Base-by-base conservation (phyloP, 1,140 invertebrate genomes). In the Drosophila saltans region DNA sequence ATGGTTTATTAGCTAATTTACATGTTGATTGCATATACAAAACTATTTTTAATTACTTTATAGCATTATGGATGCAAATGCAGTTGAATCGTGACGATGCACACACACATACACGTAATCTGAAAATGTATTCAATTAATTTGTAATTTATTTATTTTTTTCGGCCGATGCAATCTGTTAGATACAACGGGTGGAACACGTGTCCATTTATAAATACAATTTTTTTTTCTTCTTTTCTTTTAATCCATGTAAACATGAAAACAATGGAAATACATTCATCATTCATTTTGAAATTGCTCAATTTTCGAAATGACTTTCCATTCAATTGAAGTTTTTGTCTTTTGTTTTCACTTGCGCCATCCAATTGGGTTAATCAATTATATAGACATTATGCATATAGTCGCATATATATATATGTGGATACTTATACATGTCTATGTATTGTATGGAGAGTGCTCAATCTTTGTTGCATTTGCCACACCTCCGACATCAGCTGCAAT, bases 1-100 rank as follows among this genome's bases (percentile, higher is more conserved):
- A 61, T 74, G 69, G 36, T 61, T 85, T 85, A 86, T 86, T 83
- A 58, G 66, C 59, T 72, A 86, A 83, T 89, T 88, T 89, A 75
- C 83, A 88, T 88, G 57, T 65, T 88, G 76, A 83, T 89, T 89
- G 77, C 75, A 75, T 66, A 59, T 57, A 58, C 57, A 65, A 52
- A 45, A 43, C 36, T 33, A 64, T 66, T 77, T 75, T 75, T 70
- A 65, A 67, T 74, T 66, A 16, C 41, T 60, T 40, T 33, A 61
- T 41, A 30, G 55, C 30, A 8, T 30, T 30, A 36, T 36, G 33
- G 33, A 36, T 36, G 33, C 33, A 36, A 36, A 2, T 52, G 45
- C 45, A 52, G 24, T 24, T 26, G 10, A 30, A 40, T 66, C 69
- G 64, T 86, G 82, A 86, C 78, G 72, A 73, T 39, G 6, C 3